Percentiles rank a stretch among this genome's conserved stretches.
Conservation (phyloP, 2,888 invertebrate genomes). For the Morpho deidamia region DNA sequence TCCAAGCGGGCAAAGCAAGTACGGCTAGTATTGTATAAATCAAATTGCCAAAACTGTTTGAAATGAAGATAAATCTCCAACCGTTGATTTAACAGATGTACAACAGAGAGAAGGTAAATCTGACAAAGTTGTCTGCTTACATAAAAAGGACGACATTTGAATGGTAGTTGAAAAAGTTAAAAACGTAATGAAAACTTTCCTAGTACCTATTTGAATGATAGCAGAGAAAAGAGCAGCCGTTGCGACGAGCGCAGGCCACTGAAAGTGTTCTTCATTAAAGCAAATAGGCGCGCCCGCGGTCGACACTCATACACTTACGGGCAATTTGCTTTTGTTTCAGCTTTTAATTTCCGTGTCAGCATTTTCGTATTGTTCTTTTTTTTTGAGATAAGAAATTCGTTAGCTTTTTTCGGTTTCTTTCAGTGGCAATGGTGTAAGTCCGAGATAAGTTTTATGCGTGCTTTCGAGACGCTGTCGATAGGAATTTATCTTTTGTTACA, state of each 20-base stretch:
- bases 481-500: background rate
- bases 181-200: slow-evolving; percentile 16
- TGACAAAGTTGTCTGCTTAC: too few relatives aligned
- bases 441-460: slow-evolving; percentile 28
- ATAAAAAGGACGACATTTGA: background rate
- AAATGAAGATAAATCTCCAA: too few relatives aligned
- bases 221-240: slow-evolving; percentile 12
- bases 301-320: slow-evolving; percentile 46
- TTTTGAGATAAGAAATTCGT: slow-evolving; percentile 41
- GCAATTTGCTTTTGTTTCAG: slow-evolving; percentile 62
- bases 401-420: slow-evolving; percentile 34
- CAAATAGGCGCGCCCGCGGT: slow-evolving; percentile 42
- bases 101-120: too few relatives aligned
- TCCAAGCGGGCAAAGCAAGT: too few relatives aligned
- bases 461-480: slow-evolving; percentile 10
- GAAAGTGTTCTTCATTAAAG: slow-evolving; percentile 48
- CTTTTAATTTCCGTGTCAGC: slow-evolving; percentile 62
- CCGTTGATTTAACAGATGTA: too few relatives aligned
- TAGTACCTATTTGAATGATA: slow-evolving; percentile 11
- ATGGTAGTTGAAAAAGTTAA: slow-evolving; percentile 6
- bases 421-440: slow-evolving; percentile 22
- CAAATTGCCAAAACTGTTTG: too few relatives aligned
- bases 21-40: too few relatives aligned
- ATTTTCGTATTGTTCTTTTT: slow-evolving; percentile 54
- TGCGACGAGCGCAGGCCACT: slow-evolving; percentile 12